These are phyloP conservation scores for Pseudocheirus occidentalis DNA, from an alignment of 2,797 vertebrate genomes.

Conservation along the genomic window DNA sequence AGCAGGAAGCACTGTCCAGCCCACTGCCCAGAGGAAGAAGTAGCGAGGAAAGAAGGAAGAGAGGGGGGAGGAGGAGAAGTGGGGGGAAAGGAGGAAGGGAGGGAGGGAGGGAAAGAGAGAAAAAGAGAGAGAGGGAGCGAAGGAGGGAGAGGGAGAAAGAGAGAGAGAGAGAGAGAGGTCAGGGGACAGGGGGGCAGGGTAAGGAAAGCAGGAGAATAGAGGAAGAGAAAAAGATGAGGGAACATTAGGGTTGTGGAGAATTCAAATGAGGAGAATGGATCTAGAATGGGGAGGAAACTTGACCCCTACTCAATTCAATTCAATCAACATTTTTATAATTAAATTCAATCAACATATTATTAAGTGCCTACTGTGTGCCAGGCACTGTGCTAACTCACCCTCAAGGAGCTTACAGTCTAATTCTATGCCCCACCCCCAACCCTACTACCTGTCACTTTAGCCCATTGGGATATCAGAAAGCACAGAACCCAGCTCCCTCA, in stretches of 20 bases:
- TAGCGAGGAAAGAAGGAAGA: not conserved
- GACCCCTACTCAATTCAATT: not conserved
- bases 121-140: conserved; percentile 52
- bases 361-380: not conserved
- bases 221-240: not conserved
- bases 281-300: not conserved
- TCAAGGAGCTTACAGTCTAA: not conserved
- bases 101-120: not conserved
- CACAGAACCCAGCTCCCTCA: not conserved
- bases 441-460: not conserved
- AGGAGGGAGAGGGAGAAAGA: not conserved
- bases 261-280: not conserved
- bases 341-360: no score
- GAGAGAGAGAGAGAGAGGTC: no score
- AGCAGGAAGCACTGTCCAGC: conserved; percentile 97
- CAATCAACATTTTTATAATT: no score
- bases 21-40: conserved; percentile 87
- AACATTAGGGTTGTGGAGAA: not conserved
- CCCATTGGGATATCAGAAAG: not conserved
- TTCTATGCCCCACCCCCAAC: not conserved
- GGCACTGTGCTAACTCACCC: not conserved
- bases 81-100: not conserved
- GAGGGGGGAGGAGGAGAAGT: conserved; percentile 36
- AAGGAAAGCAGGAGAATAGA: no score
- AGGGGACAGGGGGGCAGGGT: no score